phyloP scores from a whole-genome alignment of 2,113 vertebrate species.

The Riparia riparia region DNA sequence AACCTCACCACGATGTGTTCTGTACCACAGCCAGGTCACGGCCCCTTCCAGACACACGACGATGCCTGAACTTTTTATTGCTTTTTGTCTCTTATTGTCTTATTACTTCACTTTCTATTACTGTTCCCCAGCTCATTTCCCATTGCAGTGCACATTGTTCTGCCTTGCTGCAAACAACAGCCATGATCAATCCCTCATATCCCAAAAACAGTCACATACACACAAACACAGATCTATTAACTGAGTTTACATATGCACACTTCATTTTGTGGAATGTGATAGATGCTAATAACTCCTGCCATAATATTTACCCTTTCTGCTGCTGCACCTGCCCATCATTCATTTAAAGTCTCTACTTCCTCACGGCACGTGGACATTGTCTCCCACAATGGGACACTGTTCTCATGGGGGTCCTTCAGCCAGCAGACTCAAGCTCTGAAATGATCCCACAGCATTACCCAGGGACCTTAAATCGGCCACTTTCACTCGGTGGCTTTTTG shows the following conservation, averaged over 20 bases:
- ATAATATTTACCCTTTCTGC: neutral
- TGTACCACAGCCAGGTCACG: neutral
- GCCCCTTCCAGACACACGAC: neutral
- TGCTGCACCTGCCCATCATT: neutral
- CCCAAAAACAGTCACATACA: neutral
- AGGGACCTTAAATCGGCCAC: neutral
- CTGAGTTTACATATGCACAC: neutral
- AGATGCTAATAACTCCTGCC: neutral
- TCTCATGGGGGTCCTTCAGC: neutral
- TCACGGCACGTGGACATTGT: fast-evolving
- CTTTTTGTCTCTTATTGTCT: neutral
- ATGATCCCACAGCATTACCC: neutral
- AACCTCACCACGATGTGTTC: neutral
- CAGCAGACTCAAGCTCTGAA: neutral
- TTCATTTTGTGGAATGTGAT: neutral
- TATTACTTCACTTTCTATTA: neutral
- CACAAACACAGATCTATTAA: neutral
- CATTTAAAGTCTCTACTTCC: neutral
- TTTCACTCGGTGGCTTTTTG: neutral
- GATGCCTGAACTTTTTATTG: neutral
- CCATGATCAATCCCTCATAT: neutral
- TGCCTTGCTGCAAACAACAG: neutral
- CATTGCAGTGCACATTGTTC: neutral
- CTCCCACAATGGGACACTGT: neutral
- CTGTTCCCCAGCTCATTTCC: neutral